Base-by-base conservation (phyloP, 2,797 vertebrate species). In the Pseudotriccus pelzelni region DNA sequence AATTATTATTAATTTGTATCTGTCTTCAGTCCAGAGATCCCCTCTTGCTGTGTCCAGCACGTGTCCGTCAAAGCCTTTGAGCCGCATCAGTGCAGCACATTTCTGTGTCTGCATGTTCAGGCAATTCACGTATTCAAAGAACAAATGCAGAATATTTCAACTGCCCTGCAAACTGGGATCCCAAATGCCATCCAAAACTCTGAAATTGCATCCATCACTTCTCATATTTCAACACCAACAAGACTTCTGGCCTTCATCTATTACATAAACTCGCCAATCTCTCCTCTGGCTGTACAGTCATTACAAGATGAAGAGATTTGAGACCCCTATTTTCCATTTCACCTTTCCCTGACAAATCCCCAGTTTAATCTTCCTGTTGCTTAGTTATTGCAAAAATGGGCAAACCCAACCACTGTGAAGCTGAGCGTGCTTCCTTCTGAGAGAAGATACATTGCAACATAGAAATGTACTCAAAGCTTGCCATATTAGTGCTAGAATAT, bases 291-390 rank as follows among this genome's bases (percentile, higher is more conserved):
- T 87, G 32, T 60, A 21, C 14, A 77, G 82, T 78, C 84, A 36
- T 89, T 92, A 84, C 49, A 70, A 74, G 73, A 85, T 49, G 58
- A 82, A 58, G 74, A 75, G 68, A 87, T 90, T 30, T 21, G 41
- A 83, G 64, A 87, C 87, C 44, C 41, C 41, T 68, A 0, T 85
- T 96, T 94, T 92, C 82, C n/a, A 39, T 91, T 89, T 83, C 46
- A 53, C 64, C 68, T 95, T 92, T 85, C 17, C 19, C 39, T 79
- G 66, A 69, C 62, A 70, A 49, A 58, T 86, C 23, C 52, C 19
- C 28, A 41, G 44, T 72, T 95, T 81, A 95, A 84, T 94, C 76
- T 93, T 95, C 53, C 60, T 15, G 10, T 70, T 77, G 64, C 73
- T 80, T 85, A 83, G 43, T 50, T 85, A 56, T 41, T 74, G 66